Evolutionary conservation across 2,797 vertebrate species (phyloP), one percentile per base, ranked within the genome.

Genomic region (Odontamblyopus lacepedii): DNA sequence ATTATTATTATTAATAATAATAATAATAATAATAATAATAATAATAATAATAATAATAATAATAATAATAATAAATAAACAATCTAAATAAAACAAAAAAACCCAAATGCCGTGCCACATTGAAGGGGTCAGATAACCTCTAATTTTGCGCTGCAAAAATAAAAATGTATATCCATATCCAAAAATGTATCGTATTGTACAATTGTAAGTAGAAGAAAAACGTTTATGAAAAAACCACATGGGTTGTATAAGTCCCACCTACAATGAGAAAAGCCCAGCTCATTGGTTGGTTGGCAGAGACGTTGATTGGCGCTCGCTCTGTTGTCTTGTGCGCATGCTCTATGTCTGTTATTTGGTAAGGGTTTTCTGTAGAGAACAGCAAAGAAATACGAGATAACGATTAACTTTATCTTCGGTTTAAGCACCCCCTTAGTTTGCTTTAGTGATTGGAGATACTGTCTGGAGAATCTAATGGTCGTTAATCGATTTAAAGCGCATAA

Each of bases 251-350:
- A 65, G 57, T 50, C 71, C 86, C 79, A 56, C 79, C 77, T 74
- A 44, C 55, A 61, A 0, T 19, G 1, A 57, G 0, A 75, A n/a
- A 0, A 32, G 74, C 23, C 3, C 18, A 63, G 18, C 0, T 16
- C 1, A 91, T 91, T 92, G 89, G 91, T 55, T 2, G 1, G 4
- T 19, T 0, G 0, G 29, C 7, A 0, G 32, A 7, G 8, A 38
- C 11, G 7, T 30, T 0, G 62, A 85, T 89, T 92, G 0, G 86
- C 53, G 71, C 27, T 23, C 44, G 1, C 2, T 0, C 0, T 0
- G 0, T 71, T 0, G 0, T 73, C 78, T 80, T 70, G 19, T 44
- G n/a, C 29, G 0, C 23, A 70, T 32, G n/a, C 13, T 65, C 38
- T n/a, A 11, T 70, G 78, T 79, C 70, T 59, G 3, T 6, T 11